Base-by-base conservation (phyloP, 2,113 vertebrate species). In the Halichoerus grypus region DNA sequence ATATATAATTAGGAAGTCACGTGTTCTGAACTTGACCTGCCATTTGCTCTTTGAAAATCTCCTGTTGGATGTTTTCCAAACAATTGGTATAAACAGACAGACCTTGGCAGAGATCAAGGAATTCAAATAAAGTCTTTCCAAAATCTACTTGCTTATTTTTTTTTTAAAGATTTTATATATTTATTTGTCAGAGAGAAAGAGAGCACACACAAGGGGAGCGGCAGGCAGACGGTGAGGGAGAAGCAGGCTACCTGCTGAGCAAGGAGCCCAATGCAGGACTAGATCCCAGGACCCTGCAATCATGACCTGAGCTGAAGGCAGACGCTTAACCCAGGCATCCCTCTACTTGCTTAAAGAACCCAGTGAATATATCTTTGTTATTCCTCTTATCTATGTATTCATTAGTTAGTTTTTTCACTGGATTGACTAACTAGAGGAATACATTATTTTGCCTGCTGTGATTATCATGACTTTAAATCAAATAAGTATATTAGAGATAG, bases 1-100 rank as follows among this genome's bases (percentile, higher is more conserved):
- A 97, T 94, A 97, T 97, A 69, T 36, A 88, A n/a, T 87, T 74
- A 93, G 69, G 5, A 88, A 94, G 81, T 97, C 96, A 97, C 61
- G 0, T 97, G 97, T 90, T 97, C 24, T 88, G 67, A 94, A 93
- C 59, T 57, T 85, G 49, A 67, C 77, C 71, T 97, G 71, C n/a
- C 12, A 31, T 96, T 96, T 90, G 84, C 5, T 84, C 33, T 95
- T 97, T 95, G 83, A 36, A 96, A 88, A 74, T 95, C 26, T 33
- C 72, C 55, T 93, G 1, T 63, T 51, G 76, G 91, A 14, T 91
- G 51, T 74, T 95, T 97, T 89, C 61, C 61, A 86, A 74, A 86
- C 67, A 88, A 63, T 19, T 55, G 9, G 2, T 94, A 7, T 94
- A 94, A 94, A 95, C 81, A 95, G 49, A 26, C 59, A 19, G 36